Conservation (phyloP, 2,888 invertebrate genomes). For the Phoronis australis region DNA sequence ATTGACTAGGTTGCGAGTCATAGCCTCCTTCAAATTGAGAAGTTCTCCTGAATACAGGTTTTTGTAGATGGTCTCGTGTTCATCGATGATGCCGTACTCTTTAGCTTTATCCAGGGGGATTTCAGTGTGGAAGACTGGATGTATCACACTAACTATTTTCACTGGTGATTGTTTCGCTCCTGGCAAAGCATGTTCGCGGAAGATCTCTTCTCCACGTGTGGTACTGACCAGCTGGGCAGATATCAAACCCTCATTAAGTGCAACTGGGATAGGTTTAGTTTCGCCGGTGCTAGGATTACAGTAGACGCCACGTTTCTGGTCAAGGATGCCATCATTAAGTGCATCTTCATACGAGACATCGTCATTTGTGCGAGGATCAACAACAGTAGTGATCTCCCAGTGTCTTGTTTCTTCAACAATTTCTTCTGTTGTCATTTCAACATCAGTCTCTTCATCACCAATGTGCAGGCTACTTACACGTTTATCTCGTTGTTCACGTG, state of each 20-base stretch:
- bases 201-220: slow-evolving; percentile 28
- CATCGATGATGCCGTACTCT: slow-evolving; percentile 81
- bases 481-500: not conserved
- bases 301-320: slow-evolving; percentile 61
- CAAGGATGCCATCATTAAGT: slow-evolving; percentile 82
- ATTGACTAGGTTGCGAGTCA: slow-evolving; percentile 62
- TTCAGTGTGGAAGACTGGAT: slow-evolving; percentile 62
- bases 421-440: slow-evolving; percentile 82
- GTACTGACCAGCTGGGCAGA: slow-evolving; percentile 42
- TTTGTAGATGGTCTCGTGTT: slow-evolving; percentile 69
- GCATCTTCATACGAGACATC: slow-evolving; percentile 83
- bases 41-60: slow-evolving; percentile 59
- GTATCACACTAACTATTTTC: slow-evolving; percentile 60
- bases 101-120: slow-evolving; percentile 89
- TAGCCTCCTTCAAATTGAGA: slow-evolving; percentile 71
- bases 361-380: slow-evolving; percentile 61
- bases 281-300: slow-evolving; percentile 73
- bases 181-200: no score
- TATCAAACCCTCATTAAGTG: slow-evolving; percentile 73
- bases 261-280: slow-evolving; percentile 74
- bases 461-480: not conserved
- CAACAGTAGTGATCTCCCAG: slow-evolving; percentile 56
- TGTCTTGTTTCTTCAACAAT: slow-evolving; percentile 50
- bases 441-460: slow-evolving; percentile 79
- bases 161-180: no score